Evolutionary conservation across 2,888 invertebrate species (phyloP).

Genomic region (Osmoderma eremita): DNA sequence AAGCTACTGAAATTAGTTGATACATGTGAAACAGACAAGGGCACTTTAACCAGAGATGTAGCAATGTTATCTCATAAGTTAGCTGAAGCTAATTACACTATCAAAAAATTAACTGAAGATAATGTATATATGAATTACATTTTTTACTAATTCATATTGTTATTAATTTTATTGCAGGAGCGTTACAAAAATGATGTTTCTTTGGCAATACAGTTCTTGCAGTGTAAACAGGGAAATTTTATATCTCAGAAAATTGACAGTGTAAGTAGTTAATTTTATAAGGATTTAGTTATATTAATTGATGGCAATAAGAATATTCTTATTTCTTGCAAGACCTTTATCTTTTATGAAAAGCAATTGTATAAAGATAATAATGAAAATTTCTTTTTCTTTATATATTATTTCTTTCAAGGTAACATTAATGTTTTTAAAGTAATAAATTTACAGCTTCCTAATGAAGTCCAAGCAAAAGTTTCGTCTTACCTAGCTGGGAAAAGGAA

Average conservation of each 20-base stretch:
- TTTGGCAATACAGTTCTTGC: slow-evolving; percentile 90
- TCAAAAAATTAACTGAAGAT: slow-evolving; percentile 84
- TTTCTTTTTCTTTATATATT: background rate
- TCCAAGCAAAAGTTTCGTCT: slow-evolving; percentile 88
- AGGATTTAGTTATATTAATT: background rate
- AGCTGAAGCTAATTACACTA: slow-evolving; percentile 86
- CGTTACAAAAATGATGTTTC: slow-evolving; percentile 94
- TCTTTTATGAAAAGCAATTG: background rate
- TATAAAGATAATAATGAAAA: background rate
- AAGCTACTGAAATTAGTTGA: slow-evolving; percentile 92
- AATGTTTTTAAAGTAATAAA: slow-evolving; percentile 30
- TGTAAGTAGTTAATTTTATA: slow-evolving; percentile 70
- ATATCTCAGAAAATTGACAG: slow-evolving; percentile 90
- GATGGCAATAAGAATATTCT: background rate
- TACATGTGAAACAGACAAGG: slow-evolving; percentile 90
- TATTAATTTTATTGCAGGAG: slow-evolving; percentile 73
- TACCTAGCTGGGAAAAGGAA: slow-evolving; percentile 75
- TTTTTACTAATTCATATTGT: slow-evolving; percentile 13
- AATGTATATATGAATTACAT: slow-evolving; percentile 71
- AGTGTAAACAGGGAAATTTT: slow-evolving; percentile 95
- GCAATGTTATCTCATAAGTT: slow-evolving; percentile 84
- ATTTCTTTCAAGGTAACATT: background rate
- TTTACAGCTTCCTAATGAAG: slow-evolving; percentile 86
- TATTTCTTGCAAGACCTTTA: too few relatives aligned
- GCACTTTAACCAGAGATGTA: slow-evolving; percentile 85